Evolutionary conservation across 2,888 invertebrate species (phyloP), one percentile per base, ranked within the genome.

Genomic region (Camponotus fellah): DNA sequence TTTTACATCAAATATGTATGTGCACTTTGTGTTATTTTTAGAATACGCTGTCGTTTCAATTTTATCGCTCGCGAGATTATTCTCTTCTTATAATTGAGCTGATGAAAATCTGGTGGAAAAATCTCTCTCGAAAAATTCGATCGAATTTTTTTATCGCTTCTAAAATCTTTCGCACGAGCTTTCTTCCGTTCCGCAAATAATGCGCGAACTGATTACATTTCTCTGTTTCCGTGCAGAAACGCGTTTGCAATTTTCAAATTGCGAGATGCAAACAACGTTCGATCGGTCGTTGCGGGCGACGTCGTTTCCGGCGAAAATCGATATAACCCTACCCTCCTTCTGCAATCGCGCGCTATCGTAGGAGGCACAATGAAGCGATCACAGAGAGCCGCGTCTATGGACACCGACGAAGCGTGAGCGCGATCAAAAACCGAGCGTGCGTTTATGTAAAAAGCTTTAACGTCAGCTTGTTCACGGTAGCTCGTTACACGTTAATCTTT

Each of bases 401-500:
- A 75, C 66, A 72, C 64, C 77, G 64, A 37, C 72, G 68, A 68
- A 68, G 80, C 60, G 58, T 82, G 62, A 74, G 81, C 64, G 53
- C 79, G 88, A 87, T 86, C 82, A 87, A 84, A 83, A 86, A 77
- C 85, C 56, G 56, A 64, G 84, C 77, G 80, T 74, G 80, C 68
- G 83, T 83, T 86, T 89, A 85, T 85, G 85, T 84, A 76, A 89
- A 90, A 89, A 85, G 81, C 86, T 90, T 86, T 87, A 85, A 86
- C 88, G 89, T 88, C 87, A 91, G 86, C 88, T 89, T 88, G 91
- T 89, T 85, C 86, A 79, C 85, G 86, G 88, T 88, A 88, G 89
- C 89, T 90, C 88, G 89, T 91, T 91, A 92, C 88, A 91, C 87
- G 89, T 89, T 92, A 90, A 91, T 92, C 91, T 91, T 90, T 83